A percentile compares a stretch with the other conserved stretches of the same genome.
Evolutionary conservation across 2,113 vertebrate species (phyloP).

Genomic region (Electrona antarctica): DNA sequence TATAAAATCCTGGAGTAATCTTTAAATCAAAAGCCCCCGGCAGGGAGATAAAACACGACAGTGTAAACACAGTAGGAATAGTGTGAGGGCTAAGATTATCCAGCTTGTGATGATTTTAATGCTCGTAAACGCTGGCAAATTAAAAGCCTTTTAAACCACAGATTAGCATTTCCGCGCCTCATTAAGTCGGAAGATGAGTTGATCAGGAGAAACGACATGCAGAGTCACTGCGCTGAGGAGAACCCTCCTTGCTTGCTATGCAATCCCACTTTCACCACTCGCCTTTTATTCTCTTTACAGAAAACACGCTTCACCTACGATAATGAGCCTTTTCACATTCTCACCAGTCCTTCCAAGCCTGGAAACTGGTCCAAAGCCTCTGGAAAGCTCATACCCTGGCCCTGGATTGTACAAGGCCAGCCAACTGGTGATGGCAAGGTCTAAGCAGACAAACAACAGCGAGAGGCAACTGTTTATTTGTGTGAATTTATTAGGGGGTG

Average conservation of each 20-base stretch:
- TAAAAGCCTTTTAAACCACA: conserved; percentile 66
- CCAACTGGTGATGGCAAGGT: not conserved
- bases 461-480: not conserved
- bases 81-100: conserved; percentile 62
- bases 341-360: not conserved
- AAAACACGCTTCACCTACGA: not conserved
- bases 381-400: not conserved
- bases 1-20: conserved; percentile 61
- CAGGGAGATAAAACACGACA: conserved; percentile 46
- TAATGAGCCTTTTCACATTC: conserved; percentile 18
- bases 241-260: not conserved
- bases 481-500: not conserved
- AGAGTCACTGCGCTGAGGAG: conserved; percentile 1
- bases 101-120: conserved; percentile 66
- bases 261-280: not conserved
- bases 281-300: conserved; percentile 17
- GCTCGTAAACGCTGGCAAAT: conserved; percentile 71
- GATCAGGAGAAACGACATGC: conserved; percentile 39
- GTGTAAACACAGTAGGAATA: conserved; percentile 62
- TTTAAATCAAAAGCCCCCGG: conserved; percentile 69
- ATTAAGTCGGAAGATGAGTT: conserved; percentile 63
- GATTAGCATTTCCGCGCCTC: conserved; percentile 69
- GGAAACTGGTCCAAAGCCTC: conserved; percentile 15
- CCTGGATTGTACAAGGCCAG: not conserved
- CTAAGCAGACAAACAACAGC: not conserved